A percentile compares a stretch with the other conserved stretches of the same genome.
Evolutionary conservation across 2,113 vertebrate genomes (phyloP).

Genomic region (Naja naja): DNA sequence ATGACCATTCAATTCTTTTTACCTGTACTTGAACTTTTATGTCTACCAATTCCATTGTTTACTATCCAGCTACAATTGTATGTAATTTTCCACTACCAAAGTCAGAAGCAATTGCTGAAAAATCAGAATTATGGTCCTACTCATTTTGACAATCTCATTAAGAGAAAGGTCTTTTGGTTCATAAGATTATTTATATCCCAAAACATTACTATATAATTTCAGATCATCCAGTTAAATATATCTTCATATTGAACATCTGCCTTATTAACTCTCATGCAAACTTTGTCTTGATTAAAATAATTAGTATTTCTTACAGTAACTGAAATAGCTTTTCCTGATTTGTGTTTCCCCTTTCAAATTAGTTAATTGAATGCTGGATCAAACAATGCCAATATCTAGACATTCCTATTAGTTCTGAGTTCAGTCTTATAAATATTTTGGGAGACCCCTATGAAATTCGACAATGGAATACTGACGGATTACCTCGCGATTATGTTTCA

Average conservation of each 20-base stretch:
- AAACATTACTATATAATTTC: neutral
- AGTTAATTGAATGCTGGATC: slow-evolving; percentile 83
- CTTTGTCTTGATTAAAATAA: neutral
- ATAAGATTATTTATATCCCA: neutral
- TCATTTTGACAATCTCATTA: neutral
- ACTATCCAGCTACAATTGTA: neutral
- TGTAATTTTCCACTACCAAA: neutral
- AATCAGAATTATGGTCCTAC: neutral
- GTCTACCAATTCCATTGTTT: neutral
- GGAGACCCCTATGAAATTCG: slow-evolving; percentile 81
- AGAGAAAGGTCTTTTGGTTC: neutral
- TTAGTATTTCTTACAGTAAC: neutral
- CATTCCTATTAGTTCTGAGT: slow-evolving; percentile 78
- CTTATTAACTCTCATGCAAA: neutral
- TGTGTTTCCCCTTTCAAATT: neutral
- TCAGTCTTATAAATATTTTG: slow-evolving; percentile 80
- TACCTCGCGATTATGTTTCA: slow-evolving; percentile 79
- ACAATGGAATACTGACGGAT: slow-evolving; percentile 82
- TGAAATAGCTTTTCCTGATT: neutral
- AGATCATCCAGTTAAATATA: neutral
- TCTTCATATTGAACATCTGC: neutral
- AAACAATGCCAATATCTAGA: slow-evolving; percentile 72
- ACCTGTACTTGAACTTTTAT: neutral
- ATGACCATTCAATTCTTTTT: neutral
- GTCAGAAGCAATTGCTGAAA: neutral